These are phyloP conservation scores for Malurus splendens DNA, from an alignment of 2,797 vertebrate species.

Conservation along the genomic window DNA sequence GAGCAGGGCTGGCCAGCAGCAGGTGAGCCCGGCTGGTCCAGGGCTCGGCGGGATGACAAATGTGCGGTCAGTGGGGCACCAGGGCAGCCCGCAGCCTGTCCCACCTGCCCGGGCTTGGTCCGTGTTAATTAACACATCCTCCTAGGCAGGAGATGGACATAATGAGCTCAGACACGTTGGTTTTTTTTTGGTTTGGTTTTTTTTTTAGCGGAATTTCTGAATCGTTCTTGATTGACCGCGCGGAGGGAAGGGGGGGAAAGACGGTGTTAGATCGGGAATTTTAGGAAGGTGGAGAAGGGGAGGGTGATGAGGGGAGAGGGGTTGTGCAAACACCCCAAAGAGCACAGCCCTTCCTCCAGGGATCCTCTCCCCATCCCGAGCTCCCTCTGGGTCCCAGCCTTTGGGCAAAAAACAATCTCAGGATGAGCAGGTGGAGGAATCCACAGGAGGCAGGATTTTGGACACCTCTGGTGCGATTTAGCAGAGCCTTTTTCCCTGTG, in stretches of 20 bases:
- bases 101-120: not conserved
- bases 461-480: not conserved
- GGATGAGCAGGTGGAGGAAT: not conserved
- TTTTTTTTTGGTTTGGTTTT: not conserved
- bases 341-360: not conserved
- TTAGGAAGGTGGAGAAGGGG: not conserved
- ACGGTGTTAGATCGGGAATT: not conserved
- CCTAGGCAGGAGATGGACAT: not conserved
- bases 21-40: not conserved
- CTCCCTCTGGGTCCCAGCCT: not conserved
- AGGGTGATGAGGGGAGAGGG: not conserved
- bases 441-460: not conserved
- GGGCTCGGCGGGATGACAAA: not conserved
- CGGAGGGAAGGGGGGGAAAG: not conserved
- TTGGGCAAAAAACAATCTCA: rapidly evolving
- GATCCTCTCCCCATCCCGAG: not conserved
- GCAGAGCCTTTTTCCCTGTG: not conserved
- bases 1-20: not conserved
- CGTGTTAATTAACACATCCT: slow-evolving; percentile 56
- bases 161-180: not conserved
- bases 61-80: not conserved
- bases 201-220: slow-evolving; percentile 43
- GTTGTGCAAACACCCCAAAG: not conserved
- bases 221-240: slow-evolving; percentile 39
- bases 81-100: not conserved